Base-by-base conservation (phyloP, 2,113 vertebrate genomes). In the Sisor rabdophorus region DNA sequence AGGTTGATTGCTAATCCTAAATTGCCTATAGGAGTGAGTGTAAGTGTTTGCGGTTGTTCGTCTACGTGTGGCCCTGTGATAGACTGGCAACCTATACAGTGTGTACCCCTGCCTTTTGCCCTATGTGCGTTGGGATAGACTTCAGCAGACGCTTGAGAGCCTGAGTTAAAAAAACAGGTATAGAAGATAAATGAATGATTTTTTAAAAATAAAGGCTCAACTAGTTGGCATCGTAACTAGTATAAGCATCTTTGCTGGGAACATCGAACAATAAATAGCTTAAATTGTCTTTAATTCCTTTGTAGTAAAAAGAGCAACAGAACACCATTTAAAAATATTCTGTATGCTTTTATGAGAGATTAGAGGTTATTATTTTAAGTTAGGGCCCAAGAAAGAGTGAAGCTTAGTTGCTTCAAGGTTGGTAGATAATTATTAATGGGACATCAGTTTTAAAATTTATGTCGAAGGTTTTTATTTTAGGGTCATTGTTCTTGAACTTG, bases 241-340 rank as follows among this genome's bases (percentile, higher is more conserved):
- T 58, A 36, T 44, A 47, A 15, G 55, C 3, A 19, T 47, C 26
- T 36, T 22, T 36, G 40, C 11, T 44, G 11, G 12, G 61, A n/a
- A 13, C n/a, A n/a, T n/a, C n/a, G n/a, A n/a, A n/a, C 6, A 40
- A 22, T 36, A 11, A 64, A 44, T 40, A 19, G 2, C 6, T 63
- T 2, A 40, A 63, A 20, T 53, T 36, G n/a, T n/a, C n/a, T n/a
- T n/a, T n/a, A n/a, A 20, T 36, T 44, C 17, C 55, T 22, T 3
- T 11, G 19, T 64, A 40, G 19, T 71, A 36, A 71, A 40, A 6
- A 58, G 20, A 2, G 54, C 10, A 22, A 54, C 28, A 36, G n/a
- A 20, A 55, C 55, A 56, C 44, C 17, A 16, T 71, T 22, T 58
- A 56, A 19, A 75, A 73, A 50, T 40, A 16, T 60, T 60, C 47